Conservation (phyloP, 1,140 invertebrate genomes). For the Drosophila trapezifrons region DNA sequence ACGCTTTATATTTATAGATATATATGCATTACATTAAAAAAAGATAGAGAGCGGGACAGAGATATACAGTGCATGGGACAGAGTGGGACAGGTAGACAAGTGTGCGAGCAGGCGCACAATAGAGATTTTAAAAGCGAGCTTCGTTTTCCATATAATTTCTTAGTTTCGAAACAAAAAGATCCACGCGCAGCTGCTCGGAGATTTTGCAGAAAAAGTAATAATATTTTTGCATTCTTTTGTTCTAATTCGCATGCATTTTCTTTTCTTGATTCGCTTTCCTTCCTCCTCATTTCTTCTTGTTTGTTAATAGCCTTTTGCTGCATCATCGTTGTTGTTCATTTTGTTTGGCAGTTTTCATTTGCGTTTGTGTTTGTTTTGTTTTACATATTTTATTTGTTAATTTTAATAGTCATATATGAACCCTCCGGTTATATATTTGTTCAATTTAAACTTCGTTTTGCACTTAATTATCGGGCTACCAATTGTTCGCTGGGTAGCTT, state of each 20-base stretch:
- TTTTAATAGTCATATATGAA: slow-evolving; percentile 50
- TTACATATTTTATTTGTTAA: slow-evolving; percentile 13
- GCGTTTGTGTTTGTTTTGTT: slow-evolving; percentile 33
- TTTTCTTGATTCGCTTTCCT: slow-evolving; percentile 27
- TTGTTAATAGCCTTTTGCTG: slow-evolving; percentile 71
- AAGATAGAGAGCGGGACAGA: slow-evolving; percentile 36
- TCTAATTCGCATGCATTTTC: slow-evolving; percentile 8
- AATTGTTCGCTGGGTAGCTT: slow-evolving; percentile 8
- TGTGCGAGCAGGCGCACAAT: slow-evolving; percentile 11
- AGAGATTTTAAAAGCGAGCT: slow-evolving; percentile 35
- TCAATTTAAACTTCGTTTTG: slow-evolving; percentile 41
- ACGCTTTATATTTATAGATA: slow-evolving; percentile 47
- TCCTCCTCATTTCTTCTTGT: slow-evolving; percentile 20
- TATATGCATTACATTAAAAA: slow-evolving; percentile 62
- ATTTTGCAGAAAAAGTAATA: slow-evolving; percentile 1
- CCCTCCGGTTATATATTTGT: slow-evolving; percentile 44
- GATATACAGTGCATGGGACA: slow-evolving; percentile 42
- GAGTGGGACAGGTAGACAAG: slow-evolving; percentile 40
- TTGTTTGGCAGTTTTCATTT: slow-evolving; percentile 52
- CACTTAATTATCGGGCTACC: slow-evolving; percentile 28
- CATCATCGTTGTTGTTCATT: slow-evolving; percentile 56
- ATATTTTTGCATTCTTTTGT: neutral
- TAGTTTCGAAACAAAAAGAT: slow-evolving; percentile 23
- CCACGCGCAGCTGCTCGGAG: slow-evolving; percentile 7
- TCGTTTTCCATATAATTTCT: slow-evolving; percentile 17